phyloP scores from a whole-genome alignment of 2,797 vertebrate species.

The Lutjanus campechanus region DNA sequence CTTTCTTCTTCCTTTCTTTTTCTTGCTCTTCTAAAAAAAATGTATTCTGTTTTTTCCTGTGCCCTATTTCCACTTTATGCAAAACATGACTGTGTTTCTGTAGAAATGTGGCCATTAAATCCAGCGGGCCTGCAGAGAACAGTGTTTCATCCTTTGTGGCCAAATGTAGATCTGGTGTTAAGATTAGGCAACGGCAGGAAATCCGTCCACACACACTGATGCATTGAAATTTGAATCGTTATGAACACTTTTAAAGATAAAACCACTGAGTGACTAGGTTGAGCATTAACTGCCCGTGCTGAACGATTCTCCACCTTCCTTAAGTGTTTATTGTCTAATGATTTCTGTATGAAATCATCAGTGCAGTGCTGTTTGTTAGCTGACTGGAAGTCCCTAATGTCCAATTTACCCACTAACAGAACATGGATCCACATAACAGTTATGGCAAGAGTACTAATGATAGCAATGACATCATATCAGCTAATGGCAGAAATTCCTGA shows the following conservation, averaged over 20 bases:
- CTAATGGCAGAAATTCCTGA: not conserved
- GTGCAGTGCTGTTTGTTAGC: not conserved
- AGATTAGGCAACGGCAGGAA: not conserved
- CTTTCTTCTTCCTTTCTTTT: not conserved
- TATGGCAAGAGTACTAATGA: not conserved
- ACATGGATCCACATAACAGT: not conserved
- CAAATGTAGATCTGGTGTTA: too few relatives aligned
- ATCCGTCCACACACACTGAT: not conserved
- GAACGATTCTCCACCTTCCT: not conserved
- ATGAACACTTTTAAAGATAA: not conserved
- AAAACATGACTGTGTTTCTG: not conserved
- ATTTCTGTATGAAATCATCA: not conserved
- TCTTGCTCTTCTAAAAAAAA: not conserved
- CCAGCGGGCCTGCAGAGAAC: too few relatives aligned
- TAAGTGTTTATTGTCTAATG: not conserved
- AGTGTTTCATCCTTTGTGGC: too few relatives aligned
- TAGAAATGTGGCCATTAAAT: too few relatives aligned
- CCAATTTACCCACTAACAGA: constrained; percentile 6
- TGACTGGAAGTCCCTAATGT: not conserved
- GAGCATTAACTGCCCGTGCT: not conserved
- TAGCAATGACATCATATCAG: not conserved
- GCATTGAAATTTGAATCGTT: not conserved
- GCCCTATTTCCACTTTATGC: not conserved
- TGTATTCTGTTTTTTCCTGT: not conserved
- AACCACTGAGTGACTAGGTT: not conserved